These are phyloP conservation scores for Actinia tenebrosa DNA, from an alignment of 64 coral and sea anemone genomes.

Conservation along the genomic window DNA sequence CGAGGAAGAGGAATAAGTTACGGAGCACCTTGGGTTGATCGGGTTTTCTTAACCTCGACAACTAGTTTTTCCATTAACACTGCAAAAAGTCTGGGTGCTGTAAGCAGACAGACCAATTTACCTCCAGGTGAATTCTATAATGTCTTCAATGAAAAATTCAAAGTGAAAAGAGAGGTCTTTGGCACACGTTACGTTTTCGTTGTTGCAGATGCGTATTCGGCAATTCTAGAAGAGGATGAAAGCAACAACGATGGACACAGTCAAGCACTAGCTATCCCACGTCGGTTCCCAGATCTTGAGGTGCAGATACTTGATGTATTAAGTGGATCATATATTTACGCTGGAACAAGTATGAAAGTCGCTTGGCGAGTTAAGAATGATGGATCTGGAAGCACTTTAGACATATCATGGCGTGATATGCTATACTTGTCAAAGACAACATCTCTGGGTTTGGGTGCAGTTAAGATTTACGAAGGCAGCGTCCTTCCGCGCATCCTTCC, in stretches of 20 bases:
- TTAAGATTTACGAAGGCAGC: not conserved
- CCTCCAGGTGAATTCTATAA: conserved; percentile 19
- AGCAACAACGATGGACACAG: conserved; percentile 42
- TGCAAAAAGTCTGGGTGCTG: conserved; percentile 33
- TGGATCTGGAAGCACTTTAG: conserved; percentile 43
- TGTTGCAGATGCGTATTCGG: conserved; percentile 39
- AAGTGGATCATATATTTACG: conserved; percentile 25
- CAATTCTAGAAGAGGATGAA: conserved; percentile 41
- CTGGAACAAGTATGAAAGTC: conserved; percentile 18
- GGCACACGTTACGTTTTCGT: conserved; percentile 45
- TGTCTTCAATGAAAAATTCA: conserved; percentile 9
- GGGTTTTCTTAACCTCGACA: conserved; percentile 33
- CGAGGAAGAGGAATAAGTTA: conserved; percentile 36
- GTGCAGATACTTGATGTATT: conserved; percentile 22
- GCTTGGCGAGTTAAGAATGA: conserved; percentile 60
- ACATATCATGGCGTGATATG: conserved; percentile 51
- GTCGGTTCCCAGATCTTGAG: conserved; percentile 48
- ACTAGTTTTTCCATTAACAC: not conserved
- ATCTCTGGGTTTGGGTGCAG: not conserved
- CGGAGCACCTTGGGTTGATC: conserved; percentile 62
- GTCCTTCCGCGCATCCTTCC: not conserved
- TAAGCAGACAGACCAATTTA: conserved; percentile 36
- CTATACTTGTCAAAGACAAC: conserved; percentile 50
- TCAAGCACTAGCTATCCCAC: conserved; percentile 30
- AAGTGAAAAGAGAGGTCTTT: conserved; percentile 35